Percentiles rank a stretch among this genome's conserved stretches.
Evolutionary conservation across 2,888 invertebrate species (phyloP).

Genomic region (Lepidocyrtoides sp.): DNA sequence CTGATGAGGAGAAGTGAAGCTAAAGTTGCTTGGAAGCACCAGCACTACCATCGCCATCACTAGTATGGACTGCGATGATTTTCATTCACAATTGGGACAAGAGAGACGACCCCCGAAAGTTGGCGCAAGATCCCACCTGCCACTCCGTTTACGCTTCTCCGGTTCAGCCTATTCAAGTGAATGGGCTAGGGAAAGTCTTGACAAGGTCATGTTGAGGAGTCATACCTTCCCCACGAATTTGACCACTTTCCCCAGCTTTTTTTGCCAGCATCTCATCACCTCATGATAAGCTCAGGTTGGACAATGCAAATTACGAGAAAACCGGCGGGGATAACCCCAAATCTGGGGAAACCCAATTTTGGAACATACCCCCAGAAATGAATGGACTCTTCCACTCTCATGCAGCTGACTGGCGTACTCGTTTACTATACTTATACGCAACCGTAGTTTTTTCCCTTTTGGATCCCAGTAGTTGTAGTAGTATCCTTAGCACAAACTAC

Average conservation of each 20-base stretch:
- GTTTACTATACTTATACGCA: constrained; percentile 86
- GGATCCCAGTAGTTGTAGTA: constrained; percentile 28
- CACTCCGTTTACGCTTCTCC: constrained; percentile 86
- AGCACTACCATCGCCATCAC: not conserved
- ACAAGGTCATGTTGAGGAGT: constrained; percentile 84
- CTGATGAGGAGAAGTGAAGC: not conserved
- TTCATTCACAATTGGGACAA: constrained; percentile 85
- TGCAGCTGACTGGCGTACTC: constrained; percentile 88
- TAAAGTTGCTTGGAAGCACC: not conserved
- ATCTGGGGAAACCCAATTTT: constrained; percentile 62
- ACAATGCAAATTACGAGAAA: constrained; percentile 7
- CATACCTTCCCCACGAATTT: constrained; percentile 17
- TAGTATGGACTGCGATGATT: constrained; percentile 69
- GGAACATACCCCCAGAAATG: constrained; percentile 85
- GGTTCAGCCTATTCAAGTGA: constrained; percentile 89
- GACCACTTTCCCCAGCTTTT: not conserved
- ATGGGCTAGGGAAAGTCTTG: constrained; percentile 85
- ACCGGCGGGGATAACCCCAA: constrained; percentile 81
- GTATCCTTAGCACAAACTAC: constrained; percentile 1
- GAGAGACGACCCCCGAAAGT: constrained; percentile 77
- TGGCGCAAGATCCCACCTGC: constrained; percentile 81
- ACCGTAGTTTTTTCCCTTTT: constrained; percentile 83
- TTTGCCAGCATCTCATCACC: not conserved
- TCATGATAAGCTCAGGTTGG: not conserved
- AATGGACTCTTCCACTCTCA: constrained; percentile 87